A percentile compares a stretch with the other conserved stretches of the same genome.
Evolutionary conservation across 2,888 invertebrate genomes (phyloP).

Genomic region (Pammene fasciana): DNA sequence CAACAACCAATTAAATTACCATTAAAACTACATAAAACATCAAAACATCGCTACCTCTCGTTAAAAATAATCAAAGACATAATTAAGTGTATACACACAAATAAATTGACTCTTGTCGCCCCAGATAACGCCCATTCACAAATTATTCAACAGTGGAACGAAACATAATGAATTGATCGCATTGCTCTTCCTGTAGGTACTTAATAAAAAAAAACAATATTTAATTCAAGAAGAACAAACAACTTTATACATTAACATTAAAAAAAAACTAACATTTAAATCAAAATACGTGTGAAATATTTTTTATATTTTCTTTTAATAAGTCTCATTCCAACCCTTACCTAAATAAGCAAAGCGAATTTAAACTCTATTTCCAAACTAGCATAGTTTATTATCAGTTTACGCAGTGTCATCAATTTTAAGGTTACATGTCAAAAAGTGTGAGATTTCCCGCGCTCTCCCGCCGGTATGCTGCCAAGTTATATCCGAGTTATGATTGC

Average conservation of each 20-base stretch:
- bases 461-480: conserved; percentile 10
- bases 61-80: conserved; percentile 34
- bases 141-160: conserved; percentile 41
- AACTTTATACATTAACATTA: conserved; percentile 2
- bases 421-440: conserved; percentile 44
- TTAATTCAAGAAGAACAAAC: not conserved
- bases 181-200: conserved; percentile 18
- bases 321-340: conserved; percentile 1
- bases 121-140: conserved; percentile 43
- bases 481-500: not conserved
- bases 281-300: conserved; percentile 15
- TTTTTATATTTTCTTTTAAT: not conserved
- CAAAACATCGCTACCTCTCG: conserved; percentile 35
- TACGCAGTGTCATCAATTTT: conserved; percentile 20
- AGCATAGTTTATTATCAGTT: not conserved
- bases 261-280: not conserved
- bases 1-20: conserved; percentile 41
- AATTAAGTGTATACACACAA: conserved; percentile 43
- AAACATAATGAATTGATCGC: conserved; percentile 39
- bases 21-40: conserved; percentile 43
- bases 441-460: conserved; percentile 41
- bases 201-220: not conserved
- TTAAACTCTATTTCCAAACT: not conserved
- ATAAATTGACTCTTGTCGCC: conserved; percentile 40
- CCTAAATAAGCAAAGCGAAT: not conserved